Conservation (phyloP, 2,888 invertebrate genomes). For the Baronia brevicornis region DNA sequence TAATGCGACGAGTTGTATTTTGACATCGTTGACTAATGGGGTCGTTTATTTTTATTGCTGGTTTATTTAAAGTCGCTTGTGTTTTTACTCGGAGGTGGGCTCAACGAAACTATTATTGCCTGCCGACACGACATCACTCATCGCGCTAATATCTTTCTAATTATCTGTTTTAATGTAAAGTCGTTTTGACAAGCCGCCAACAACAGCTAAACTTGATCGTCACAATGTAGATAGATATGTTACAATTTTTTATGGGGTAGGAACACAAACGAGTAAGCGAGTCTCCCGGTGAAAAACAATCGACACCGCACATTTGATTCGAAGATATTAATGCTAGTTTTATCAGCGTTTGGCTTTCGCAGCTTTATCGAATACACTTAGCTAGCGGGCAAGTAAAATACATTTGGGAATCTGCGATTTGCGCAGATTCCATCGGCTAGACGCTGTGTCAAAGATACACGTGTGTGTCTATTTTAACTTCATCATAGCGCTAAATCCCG, state of each 20-base stretch:
- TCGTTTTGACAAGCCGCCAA: conserved; percentile 56
- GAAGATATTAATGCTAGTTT: no score
- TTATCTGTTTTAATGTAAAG: conserved; percentile 59
- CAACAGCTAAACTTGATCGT: conserved; percentile 24
- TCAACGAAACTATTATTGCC: conserved; percentile 60
- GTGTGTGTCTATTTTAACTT: no score
- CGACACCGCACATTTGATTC: no score
- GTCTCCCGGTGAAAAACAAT: no score
- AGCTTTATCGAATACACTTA: no score
- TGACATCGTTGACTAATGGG: conserved; percentile 71
- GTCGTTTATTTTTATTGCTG: conserved; percentile 70
- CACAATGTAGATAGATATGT: conserved; percentile 3
- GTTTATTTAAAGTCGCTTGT: conserved; percentile 62
- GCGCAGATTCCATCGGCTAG: no score
- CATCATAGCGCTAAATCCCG: no score
- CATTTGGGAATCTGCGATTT: no score
- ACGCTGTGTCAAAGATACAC: no score
- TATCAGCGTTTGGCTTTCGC: no score
- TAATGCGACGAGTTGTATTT: conserved; percentile 63
- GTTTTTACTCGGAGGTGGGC: conserved; percentile 52
- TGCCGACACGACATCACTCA: conserved; percentile 67
- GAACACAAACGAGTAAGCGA: no score
- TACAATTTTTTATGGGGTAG: conserved; percentile 7
- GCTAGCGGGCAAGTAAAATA: no score
- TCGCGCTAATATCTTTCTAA: conserved; percentile 60